Evolutionary conservation across 1,140 invertebrate species (phyloP).

Genomic region (Penaeus vannamei): DNA sequence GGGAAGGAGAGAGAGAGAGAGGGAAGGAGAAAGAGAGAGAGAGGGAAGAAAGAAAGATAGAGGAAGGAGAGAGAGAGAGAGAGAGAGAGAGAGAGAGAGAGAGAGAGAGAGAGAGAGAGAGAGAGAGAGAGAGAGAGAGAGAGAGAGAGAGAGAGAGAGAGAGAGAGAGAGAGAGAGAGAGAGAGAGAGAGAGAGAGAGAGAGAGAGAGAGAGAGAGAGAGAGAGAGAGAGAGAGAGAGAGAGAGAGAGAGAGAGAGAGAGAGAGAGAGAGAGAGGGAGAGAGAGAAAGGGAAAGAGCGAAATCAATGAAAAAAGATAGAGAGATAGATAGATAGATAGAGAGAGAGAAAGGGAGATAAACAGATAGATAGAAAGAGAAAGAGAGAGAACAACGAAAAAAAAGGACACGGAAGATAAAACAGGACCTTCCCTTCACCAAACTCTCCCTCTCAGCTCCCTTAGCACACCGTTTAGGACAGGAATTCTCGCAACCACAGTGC

Average conservation of each 20-base stretch:
- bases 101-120: background rate
- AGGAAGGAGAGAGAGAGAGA: background rate
- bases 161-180: no score
- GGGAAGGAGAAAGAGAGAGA: background rate
- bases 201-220: background rate
- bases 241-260: background rate
- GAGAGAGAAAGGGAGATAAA: background rate
- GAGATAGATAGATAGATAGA: background rate
- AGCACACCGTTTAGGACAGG: background rate
- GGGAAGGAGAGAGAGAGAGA: background rate
- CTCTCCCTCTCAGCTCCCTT: background rate
- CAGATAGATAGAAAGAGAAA: no score
- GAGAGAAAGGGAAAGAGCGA: background rate
- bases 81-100: background rate
- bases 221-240: constrained; percentile 2
- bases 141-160: background rate
- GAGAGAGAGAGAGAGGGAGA: background rate
- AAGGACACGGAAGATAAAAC: background rate
- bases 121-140: background rate
- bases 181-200: background rate
- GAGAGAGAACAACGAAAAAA: background rate
- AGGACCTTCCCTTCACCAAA: background rate
- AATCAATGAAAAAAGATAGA: background rate
- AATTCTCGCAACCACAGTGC: no score
- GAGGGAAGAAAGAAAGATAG: background rate